A percentile compares a stretch with the other conserved stretches of the same genome.
These are phyloP conservation scores for Rhinoderma darwinii DNA, from an alignment of 2,113 vertebrate species.

Conservation along the genomic window DNA sequence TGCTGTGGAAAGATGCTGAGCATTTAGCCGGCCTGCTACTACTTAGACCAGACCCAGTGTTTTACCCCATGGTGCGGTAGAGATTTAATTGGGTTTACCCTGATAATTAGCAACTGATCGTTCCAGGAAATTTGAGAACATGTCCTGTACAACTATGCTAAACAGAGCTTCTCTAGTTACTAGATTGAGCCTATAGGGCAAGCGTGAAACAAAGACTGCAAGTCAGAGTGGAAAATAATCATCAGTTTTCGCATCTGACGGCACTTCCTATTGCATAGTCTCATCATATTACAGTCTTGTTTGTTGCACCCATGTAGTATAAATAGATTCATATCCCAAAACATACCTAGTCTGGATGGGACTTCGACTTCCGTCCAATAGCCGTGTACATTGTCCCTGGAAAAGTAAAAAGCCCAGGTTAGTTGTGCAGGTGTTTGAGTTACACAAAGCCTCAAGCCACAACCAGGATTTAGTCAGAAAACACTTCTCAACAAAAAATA, in stretches of 20 bases:
- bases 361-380: not conserved
- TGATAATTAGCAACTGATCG: too few relatives aligned
- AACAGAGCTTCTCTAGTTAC: too few relatives aligned
- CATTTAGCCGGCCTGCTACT: too few relatives aligned
- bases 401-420: not conserved
- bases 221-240: constrained; percentile 73
- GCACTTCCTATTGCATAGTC: constrained; percentile 91
- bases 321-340: not conserved
- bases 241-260: constrained; percentile 93
- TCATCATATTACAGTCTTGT: constrained; percentile 76
- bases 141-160: too few relatives aligned
- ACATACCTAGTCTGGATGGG: not conserved
- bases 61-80: too few relatives aligned
- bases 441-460: not conserved
- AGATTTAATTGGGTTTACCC: too few relatives aligned
- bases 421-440: not conserved
- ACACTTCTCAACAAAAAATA: constrained; percentile 3
- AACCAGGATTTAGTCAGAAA: constrained; percentile 32
- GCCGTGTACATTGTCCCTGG: not conserved
- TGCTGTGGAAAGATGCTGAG: too few relatives aligned
- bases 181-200: too few relatives aligned
- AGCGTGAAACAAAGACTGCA: not conserved
- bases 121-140: too few relatives aligned
- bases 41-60: too few relatives aligned
- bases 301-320: not conserved